A percentile compares a stretch with the other conserved stretches of the same genome.
Evolutionary conservation across 2,888 invertebrate species (phyloP).

Genomic region (Harpagoxenus sublaevis): DNA sequence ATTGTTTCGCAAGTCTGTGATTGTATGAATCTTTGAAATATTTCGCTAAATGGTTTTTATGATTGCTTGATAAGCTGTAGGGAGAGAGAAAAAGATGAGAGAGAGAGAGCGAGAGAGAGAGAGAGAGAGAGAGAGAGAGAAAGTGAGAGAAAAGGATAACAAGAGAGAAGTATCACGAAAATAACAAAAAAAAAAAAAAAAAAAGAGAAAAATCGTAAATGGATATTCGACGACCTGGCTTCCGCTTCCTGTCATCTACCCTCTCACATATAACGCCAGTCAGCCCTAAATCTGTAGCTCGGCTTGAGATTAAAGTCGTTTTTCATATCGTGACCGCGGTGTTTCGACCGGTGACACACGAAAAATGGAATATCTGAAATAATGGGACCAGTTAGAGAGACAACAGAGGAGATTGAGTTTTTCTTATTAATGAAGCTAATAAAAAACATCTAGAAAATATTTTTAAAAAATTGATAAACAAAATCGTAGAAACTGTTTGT

Average conservation of each 20-base stretch:
- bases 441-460: background rate
- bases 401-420: background rate
- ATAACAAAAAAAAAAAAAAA: background rate
- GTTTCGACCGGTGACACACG: conserved; percentile 67
- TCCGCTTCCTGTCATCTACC: conserved; percentile 50
- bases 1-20: conserved; percentile 8
- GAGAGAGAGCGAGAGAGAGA: background rate
- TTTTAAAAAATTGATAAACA: background rate
- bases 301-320: conserved; percentile 74
- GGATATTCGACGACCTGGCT: conserved; percentile 41
- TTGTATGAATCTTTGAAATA: conserved; percentile 12
- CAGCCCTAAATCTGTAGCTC: conserved; percentile 66
- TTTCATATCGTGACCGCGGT: conserved; percentile 69
- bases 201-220: conserved; percentile 48
- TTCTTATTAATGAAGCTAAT: background rate
- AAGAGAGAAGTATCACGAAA: conserved; percentile 7
- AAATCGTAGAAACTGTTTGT: background rate
- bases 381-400: background rate
- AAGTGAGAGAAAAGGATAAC: background rate
- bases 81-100: background rate
- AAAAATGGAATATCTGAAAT: conserved; percentile 58
- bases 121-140: background rate
- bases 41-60: conserved; percentile 4
- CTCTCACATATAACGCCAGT: conserved; percentile 64
- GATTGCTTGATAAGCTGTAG: conserved; percentile 40